A percentile compares a stretch with the other conserved stretches of the same genome.
Conservation (phyloP, 2,797 vertebrate species). For the Mormyrops boulengeri region DNA sequence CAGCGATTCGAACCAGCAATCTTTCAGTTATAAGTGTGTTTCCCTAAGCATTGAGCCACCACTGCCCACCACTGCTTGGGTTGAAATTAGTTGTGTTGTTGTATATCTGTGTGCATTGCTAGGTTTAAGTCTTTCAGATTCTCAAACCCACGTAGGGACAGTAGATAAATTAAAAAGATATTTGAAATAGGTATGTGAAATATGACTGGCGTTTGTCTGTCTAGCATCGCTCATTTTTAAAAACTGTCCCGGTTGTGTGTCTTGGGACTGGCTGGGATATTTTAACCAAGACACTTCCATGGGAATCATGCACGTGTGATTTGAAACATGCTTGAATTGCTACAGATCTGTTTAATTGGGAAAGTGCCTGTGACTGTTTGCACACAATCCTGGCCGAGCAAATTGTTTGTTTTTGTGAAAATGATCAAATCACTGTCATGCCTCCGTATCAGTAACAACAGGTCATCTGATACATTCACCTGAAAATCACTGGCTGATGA, state of each 20-base stretch:
- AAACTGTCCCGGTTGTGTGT: too few species aligned
- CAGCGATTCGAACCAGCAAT: too few species aligned
- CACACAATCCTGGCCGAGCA: background rate
- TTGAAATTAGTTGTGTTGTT: background rate
- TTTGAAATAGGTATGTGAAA: background rate
- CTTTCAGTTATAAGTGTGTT: too few species aligned
- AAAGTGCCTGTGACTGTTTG: background rate
- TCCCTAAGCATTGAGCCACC: too few species aligned
- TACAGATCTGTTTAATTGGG: background rate
- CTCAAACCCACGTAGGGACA: background rate
- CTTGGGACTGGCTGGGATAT: too few species aligned
- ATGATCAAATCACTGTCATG: background rate
- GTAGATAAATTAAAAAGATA: background rate
- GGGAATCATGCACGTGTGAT: too few species aligned
- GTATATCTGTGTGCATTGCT: background rate
- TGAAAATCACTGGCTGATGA: background rate
- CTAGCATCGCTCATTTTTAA: background rate
- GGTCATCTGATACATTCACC: background rate
- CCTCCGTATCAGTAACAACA: background rate
- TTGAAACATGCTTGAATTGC: background rate
- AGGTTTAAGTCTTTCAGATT: background rate
- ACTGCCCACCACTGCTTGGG: too few species aligned
- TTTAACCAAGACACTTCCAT: too few species aligned
- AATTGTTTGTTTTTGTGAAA: background rate
- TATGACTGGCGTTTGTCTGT: background rate